Percentiles rank a stretch among this genome's conserved stretches.
phyloP scores from a whole-genome alignment of 2,888 invertebrate species.

The Mellilla xanthometata region DNA sequence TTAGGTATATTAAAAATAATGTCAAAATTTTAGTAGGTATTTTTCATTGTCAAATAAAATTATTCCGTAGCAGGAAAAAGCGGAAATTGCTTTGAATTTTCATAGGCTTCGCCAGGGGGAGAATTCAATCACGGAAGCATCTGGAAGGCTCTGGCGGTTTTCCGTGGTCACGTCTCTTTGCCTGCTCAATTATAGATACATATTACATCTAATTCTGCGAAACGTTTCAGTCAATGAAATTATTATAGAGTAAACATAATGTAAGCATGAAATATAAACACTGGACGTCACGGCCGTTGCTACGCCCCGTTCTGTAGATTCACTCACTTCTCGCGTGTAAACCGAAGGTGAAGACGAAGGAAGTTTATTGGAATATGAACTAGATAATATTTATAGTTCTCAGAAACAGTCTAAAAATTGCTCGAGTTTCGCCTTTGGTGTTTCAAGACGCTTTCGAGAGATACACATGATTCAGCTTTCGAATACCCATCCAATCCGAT shows the following conservation, averaged over 20 bases:
- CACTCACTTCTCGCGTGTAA: conserved; percentile 56
- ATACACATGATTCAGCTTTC: conserved; percentile 28
- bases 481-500: conserved; percentile 32
- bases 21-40: conserved; percentile 33
- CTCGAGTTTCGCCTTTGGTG: conserved; percentile 50
- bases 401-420: conserved; percentile 68
- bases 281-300: conserved; percentile 65
- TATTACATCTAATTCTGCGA: conserved; percentile 38
- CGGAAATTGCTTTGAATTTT: conserved; percentile 37
- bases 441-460: conserved; percentile 36
- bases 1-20: not conserved
- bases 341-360: conserved; percentile 68
- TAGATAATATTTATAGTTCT: conserved; percentile 73
- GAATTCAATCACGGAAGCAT: conserved; percentile 27
- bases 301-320: conserved; percentile 59
- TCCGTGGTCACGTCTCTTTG: conserved; percentile 29
- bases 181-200: conserved; percentile 19
- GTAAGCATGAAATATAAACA: conserved; percentile 65
- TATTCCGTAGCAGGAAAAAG: conserved; percentile 19
- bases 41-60: conserved; percentile 33
- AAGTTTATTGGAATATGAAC: conserved; percentile 70
- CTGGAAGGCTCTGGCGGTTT: conserved; percentile 26
- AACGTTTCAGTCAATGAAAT: conserved; percentile 73
- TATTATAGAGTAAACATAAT: conserved; percentile 70
- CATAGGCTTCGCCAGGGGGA: conserved; percentile 25